Evolutionary conservation across 2,113 vertebrate species (phyloP), one percentile per base, ranked within the genome.

Genomic region (Myanophis thanlyinensis): DNA sequence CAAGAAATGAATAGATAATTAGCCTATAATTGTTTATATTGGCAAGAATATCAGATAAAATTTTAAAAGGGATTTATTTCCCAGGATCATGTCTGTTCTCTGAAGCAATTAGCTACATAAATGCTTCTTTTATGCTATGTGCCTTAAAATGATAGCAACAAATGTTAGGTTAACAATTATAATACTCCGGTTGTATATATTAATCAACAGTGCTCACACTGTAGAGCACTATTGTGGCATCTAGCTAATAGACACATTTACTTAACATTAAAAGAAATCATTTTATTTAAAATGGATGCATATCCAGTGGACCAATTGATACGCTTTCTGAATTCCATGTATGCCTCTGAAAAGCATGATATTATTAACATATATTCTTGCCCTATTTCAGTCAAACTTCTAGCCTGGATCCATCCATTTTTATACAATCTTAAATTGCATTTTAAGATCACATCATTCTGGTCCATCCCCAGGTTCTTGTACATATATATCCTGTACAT

Each of bases 1-100:
- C 23, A 51, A 51, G 59, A 94, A 93, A 93, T 92, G 85, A 90
- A 91, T 92, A 91, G 47, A 51, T 49, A 95, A 85, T 88, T 94
- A 49, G 93, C 92, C 94, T 94, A 47, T 8, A 89, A 10, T 2
- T 1, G 23, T 88, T 88, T 94, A 10, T 8, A 9, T 93, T 94
- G 0, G 15, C 89, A 88, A 53, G 90, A 13, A 51, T 93, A 48
- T 7, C 59, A 94, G 48, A 89, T 62, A 40, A 10, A 35, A 25
- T 44, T 11, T 90, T 10, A 59, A 94, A 92, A 95, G 49, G 25
- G 73, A 44, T 35, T 92, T 62, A 92, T 93, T 95, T 93, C 53
- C 1, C 2, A 56, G 59, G 54, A 25, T 87, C 59, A 91, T 52
- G 87, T 7, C 2, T 93, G 40, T 90, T 80, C n/a, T 93, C 22